Conservation (phyloP, 2,888 invertebrate species). For the Iselma pallidipennis region DNA sequence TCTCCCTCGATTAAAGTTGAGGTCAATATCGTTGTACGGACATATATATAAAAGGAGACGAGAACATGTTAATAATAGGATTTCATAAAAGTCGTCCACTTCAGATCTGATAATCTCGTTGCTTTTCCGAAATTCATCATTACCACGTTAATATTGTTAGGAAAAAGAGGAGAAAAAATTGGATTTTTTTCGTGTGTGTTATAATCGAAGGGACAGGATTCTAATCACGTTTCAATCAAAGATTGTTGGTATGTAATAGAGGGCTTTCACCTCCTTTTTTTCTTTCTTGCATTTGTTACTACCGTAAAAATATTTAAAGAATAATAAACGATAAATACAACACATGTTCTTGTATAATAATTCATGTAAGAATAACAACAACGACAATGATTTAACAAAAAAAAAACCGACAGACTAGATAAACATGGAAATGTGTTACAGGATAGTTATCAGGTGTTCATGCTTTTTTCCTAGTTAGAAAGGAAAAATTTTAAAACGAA, state of each 20-base stretch:
- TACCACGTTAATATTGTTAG: too few species aligned
- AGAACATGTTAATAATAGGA: not conserved
- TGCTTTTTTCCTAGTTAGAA: too few species aligned
- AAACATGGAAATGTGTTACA: not conserved
- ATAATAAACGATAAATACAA: not conserved
- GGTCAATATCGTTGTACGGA: not conserved
- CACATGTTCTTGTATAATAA: not conserved
- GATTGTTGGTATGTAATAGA: not conserved
- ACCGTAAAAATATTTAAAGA: not conserved
- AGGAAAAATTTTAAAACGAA: too few species aligned
- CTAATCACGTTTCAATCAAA: not conserved
- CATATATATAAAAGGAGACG: not conserved
- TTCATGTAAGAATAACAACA: not conserved
- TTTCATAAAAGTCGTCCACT: not conserved
- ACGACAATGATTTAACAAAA: not conserved
- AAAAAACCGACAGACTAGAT: too few species aligned
- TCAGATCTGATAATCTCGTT: not conserved
- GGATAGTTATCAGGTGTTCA: not conserved
- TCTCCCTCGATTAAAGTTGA: not conserved
- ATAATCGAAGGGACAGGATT: too few species aligned
- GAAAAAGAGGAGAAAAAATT: too few species aligned
- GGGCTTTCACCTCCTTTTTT: not conserved
- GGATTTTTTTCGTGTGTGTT: too few species aligned
- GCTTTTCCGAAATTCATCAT: not conserved
- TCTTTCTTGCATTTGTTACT: not conserved